Conservation (phyloP, 2,888 invertebrate genomes). For the Opisthograptis luteolata region DNA sequence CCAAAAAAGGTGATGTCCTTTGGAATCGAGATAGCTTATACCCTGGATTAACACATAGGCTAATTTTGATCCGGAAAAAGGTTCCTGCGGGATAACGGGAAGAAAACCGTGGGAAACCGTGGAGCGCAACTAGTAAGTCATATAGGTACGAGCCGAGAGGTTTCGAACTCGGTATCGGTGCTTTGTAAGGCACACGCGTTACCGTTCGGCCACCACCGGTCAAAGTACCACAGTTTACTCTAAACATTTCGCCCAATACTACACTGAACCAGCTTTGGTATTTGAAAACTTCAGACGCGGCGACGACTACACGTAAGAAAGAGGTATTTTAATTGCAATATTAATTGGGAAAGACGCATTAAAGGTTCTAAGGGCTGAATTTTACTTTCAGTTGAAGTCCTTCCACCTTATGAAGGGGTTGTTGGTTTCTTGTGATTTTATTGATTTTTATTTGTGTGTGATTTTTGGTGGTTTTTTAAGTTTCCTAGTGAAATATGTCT, state of each 20-base stretch:
- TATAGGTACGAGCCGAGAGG: too few relatives aligned
- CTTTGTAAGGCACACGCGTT: too few relatives aligned
- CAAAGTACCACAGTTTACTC: too few relatives aligned
- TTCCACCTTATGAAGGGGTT: conserved; percentile 6
- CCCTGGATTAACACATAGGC: too few relatives aligned
- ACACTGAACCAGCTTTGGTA: conserved; percentile 1
- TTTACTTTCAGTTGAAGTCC: conserved; percentile 10
- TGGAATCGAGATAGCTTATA: too few relatives aligned
- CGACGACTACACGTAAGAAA: conserved; percentile 6
- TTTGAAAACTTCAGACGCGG: conserved; percentile 15
- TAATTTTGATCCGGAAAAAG: too few relatives aligned
- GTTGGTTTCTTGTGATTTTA: not conserved
- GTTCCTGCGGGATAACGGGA: too few relatives aligned
- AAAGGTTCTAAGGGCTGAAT: not conserved
- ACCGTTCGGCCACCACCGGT: too few relatives aligned
- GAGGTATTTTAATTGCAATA: conserved; percentile 24
- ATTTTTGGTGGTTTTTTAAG: not conserved
- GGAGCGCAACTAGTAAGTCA: too few relatives aligned
- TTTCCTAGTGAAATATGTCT: not conserved
- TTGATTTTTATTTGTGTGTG: conserved; percentile 6
- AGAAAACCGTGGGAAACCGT: too few relatives aligned
- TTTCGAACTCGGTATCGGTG: too few relatives aligned
- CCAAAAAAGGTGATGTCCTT: too few relatives aligned
- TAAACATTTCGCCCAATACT: not conserved
- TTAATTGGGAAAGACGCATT: conserved; percentile 13